A percentile compares a stretch with the other conserved stretches of the same genome.
Evolutionary conservation across 2,797 vertebrate genomes (phyloP).

Genomic region (Gephyroberyx darwinii): DNA sequence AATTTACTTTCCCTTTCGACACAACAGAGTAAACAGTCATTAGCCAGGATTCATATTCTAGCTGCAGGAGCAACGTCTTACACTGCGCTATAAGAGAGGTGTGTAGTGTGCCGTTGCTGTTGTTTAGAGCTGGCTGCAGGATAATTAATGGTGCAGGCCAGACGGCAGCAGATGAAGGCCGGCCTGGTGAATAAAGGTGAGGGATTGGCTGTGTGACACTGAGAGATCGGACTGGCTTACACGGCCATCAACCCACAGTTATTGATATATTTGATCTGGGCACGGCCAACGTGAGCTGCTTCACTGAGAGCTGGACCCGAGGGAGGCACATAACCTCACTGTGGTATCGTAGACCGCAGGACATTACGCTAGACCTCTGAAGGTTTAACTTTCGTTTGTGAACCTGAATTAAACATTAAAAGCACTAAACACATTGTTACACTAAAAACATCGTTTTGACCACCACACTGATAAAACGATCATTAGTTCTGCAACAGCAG

Average conservation of each 20-base stretch:
- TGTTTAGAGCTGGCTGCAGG: constrained; percentile 63
- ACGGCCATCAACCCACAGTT: constrained; percentile 73
- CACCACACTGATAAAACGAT: too few species aligned
- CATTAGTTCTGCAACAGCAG: too few species aligned
- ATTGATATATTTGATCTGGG: constrained; percentile 76
- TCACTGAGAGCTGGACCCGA: constrained; percentile 48
- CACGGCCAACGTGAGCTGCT: constrained; percentile 55
- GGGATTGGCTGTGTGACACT: constrained; percentile 67
- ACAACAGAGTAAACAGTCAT: constrained; percentile 24
- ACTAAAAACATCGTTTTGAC: too few species aligned
- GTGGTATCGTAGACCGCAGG: constrained; percentile 18
- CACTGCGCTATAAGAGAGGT: too few species aligned
- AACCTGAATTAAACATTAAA: too few species aligned
- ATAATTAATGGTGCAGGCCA: constrained; percentile 77
- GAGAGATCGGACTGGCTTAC: constrained; percentile 78
- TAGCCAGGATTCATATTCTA: constrained; percentile 7
- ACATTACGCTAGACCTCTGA: too few species aligned
- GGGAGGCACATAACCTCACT: constrained; percentile 14
- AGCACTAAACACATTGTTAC: too few species aligned
- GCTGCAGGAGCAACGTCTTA: constrained; percentile 5
- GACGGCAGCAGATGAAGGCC: constrained; percentile 69
- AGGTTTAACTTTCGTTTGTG: too few species aligned
- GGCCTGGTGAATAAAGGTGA: constrained; percentile 78
- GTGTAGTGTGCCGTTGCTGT: constrained; percentile 33
- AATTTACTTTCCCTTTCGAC: not conserved